Percentiles rank a stretch among this genome's conserved stretches.
Evolutionary conservation across 2,113 vertebrate genomes (phyloP).

Genomic region (Hipposideros armiger): DNA sequence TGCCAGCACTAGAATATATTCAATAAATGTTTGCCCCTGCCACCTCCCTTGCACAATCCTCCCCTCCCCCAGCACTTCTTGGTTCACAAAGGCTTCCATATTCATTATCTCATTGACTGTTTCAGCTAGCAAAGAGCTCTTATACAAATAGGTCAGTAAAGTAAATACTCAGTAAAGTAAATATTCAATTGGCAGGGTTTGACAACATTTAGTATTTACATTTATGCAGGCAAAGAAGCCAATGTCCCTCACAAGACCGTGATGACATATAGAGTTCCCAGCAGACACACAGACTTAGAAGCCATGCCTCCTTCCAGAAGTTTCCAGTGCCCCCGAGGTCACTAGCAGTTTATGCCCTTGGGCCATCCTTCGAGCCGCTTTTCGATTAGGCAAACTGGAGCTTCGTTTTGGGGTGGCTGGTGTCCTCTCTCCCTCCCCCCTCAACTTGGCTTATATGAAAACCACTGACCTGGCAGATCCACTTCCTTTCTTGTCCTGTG

Average conservation of each 20-base stretch:
- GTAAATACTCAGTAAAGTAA: constrained; percentile 28
- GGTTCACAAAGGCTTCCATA: background rate
- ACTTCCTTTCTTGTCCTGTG: constrained; percentile 40
- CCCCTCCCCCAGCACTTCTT: rapidly evolving
- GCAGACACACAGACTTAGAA: background rate
- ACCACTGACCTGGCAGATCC: constrained; percentile 37
- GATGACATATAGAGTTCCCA: background rate
- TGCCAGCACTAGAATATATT: background rate
- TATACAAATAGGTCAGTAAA: constrained; percentile 16
- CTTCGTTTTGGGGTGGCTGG: background rate
- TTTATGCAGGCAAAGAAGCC: background rate
- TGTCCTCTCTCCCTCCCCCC: background rate
- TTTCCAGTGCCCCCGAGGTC: background rate
- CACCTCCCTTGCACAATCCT: background rate
- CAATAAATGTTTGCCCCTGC: background rate
- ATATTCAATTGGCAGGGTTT: background rate
- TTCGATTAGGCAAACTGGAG: background rate
- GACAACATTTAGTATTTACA: background rate
- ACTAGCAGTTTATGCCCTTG: background rate
- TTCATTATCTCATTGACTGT: background rate
- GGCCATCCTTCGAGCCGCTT: background rate
- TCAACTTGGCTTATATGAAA: constrained; percentile 56
- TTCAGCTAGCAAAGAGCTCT: constrained; percentile 38
- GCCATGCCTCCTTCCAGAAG: background rate
- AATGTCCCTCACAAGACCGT: background rate